Percentiles rank a stretch among this genome's conserved stretches.
phyloP scores from a whole-genome alignment of 1,140 invertebrate species.

The Penaeus indicus region DNA sequence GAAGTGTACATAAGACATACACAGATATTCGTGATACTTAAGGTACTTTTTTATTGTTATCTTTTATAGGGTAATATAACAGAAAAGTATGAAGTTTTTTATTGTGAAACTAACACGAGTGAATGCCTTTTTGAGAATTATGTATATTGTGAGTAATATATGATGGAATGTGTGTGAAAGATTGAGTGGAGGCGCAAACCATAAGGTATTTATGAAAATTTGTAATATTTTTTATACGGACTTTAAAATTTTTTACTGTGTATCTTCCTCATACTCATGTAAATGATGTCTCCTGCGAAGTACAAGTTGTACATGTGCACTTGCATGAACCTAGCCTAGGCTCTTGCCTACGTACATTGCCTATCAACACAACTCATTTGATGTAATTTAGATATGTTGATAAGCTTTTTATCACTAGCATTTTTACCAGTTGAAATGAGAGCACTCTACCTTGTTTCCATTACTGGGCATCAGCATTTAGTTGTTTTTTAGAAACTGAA shows the following conservation, averaged over 20 bases:
- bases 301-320: slow-evolving; percentile 55
- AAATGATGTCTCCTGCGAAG: slow-evolving; percentile 55
- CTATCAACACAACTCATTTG: slow-evolving; percentile 16
- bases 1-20: slow-evolving; percentile 54
- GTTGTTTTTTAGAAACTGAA: too few relatives aligned
- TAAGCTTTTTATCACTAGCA: slow-evolving; percentile 2
- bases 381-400: slow-evolving; percentile 49
- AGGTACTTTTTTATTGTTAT: slow-evolving; percentile 58
- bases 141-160: slow-evolving; percentile 30
- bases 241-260: slow-evolving; percentile 46
- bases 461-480: too few relatives aligned
- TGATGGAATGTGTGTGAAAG: slow-evolving; percentile 35
- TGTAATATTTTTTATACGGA: slow-evolving; percentile 62
- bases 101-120: slow-evolving; percentile 33
- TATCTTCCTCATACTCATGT: slow-evolving; percentile 56
- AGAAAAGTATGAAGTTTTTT: slow-evolving; percentile 39
- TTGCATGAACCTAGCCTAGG: slow-evolving; percentile 44
- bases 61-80: slow-evolving; percentile 45
- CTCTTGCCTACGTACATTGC: slow-evolving; percentile 7
- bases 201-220: slow-evolving; percentile 62
- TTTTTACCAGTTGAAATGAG: too few relatives aligned
- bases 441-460: too few relatives aligned
- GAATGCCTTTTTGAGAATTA: slow-evolving; percentile 47
- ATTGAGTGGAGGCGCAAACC: slow-evolving; percentile 42
- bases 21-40: slow-evolving; percentile 38